Base-by-base conservation (phyloP, 2,797 vertebrate genomes). In the Crocodylus rhombifer region DNA sequence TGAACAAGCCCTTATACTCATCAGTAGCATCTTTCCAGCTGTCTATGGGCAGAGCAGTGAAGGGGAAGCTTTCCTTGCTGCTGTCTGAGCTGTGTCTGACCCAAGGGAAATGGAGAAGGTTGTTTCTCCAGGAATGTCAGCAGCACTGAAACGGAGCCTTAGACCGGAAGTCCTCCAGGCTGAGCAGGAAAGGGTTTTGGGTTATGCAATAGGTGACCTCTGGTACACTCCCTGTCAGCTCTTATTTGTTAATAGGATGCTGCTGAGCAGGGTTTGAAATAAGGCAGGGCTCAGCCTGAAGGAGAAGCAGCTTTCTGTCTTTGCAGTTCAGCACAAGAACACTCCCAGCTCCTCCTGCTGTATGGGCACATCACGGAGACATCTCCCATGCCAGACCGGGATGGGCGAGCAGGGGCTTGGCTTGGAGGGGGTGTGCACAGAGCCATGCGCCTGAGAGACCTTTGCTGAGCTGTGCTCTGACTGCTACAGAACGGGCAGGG, bases 361-460 rank as follows among this genome's bases (percentile, higher is more conserved):
- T 60, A 21, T 0, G 0, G 77, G 36, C 42, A 9, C 64, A 87
- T 92, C 77, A 42, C 67, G 86, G 30, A 33, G 86, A 58, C 64
- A 28, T 28, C 84, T 76, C 21, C 63, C 1, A 0, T 33, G 77
- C 83, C 0, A 0, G 85, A 82, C 78, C 75, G 83, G 56, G 36
- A 83, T 42, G 30, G 73, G 79, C 2, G 23, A 78, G 78, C 63
- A 57, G 67, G 86, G 57, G 28, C 30, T 88, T 84, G 89, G 30
- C 86, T 91, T 55, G 25, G 20, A 7, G 3, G 9, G 2, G 2
- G 1, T 5, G 62, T n/a, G 63, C 36, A 2, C 62, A 0, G 18
- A 65, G 84, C 58, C 64, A 17, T 84, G 84, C 42, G 20, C 80
- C 1, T 69, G 28, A 28, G 8, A 67, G 80, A 10, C 79, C 63